Percentiles rank a stretch among this genome's conserved stretches.
phyloP scores from a whole-genome alignment of 1,140 invertebrate genomes.

The Holotrichia oblita region DNA sequence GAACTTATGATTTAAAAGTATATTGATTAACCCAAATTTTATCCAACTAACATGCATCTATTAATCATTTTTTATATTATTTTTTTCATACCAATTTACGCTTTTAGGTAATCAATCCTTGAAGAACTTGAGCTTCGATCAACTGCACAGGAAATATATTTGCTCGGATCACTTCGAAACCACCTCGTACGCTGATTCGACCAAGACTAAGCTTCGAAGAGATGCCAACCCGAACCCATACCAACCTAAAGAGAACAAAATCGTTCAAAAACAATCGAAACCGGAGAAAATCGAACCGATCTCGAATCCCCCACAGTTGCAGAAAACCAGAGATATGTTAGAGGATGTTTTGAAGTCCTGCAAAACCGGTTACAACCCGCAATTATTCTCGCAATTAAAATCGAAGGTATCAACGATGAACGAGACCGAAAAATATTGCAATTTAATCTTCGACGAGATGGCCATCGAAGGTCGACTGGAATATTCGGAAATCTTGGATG shows the following conservation, averaged over 20 bases:
- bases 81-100: not conserved
- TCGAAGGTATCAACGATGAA: conserved; percentile 14
- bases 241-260: not conserved
- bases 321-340: not conserved
- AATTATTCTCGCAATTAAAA: conserved; percentile 28
- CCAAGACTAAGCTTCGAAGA: not conserved
- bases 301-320: too few species aligned
- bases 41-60: too few species aligned
- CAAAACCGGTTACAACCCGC: conserved; percentile 29
- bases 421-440: conserved; percentile 35
- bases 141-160: not conserved
- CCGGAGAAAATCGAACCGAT: too few species aligned
- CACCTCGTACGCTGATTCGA: not conserved
- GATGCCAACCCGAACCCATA: not conserved
- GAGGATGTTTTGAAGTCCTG: not conserved
- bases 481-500: conserved; percentile 32
- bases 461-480: conserved; percentile 18
- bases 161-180: conserved; percentile 1
- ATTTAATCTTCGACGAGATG: conserved; percentile 42
- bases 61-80: too few species aligned
- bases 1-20: too few species aligned
- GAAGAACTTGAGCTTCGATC: not conserved
- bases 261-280: not conserved
- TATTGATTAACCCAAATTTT: too few species aligned
- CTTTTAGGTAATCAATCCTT: not conserved